Evolutionary conservation across 1,140 invertebrate species (phyloP).

Genomic region (Pseudomyrmex pallidus): DNA sequence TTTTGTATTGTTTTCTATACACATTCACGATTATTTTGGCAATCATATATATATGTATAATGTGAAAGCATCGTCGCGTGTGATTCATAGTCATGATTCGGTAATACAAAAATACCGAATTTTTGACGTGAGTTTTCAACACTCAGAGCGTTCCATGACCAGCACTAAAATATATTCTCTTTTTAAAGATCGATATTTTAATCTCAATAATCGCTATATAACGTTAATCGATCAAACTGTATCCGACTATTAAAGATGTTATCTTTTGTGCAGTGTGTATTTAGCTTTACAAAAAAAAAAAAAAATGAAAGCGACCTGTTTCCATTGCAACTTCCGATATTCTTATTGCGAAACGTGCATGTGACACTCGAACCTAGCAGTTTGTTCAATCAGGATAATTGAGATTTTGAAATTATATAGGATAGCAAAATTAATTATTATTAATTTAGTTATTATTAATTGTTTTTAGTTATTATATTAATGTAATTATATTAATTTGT

Average conservation of each 20-base stretch:
- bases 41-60: neutral
- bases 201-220: neutral
- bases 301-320: neutral
- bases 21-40: constrained; percentile 1
- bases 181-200: neutral
- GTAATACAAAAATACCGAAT: constrained; percentile 7
- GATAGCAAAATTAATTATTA: constrained; percentile 15
- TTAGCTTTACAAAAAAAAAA: neutral
- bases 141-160: constrained; percentile 38
- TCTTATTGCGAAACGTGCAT: neutral
- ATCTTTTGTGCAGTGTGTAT: neutral
- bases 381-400: constrained; percentile 17
- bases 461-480: no score
- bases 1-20: neutral
- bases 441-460: neutral
- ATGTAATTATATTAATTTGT: no score
- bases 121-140: neutral
- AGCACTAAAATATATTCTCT: constrained; percentile 8
- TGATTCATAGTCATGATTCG: constrained; percentile 33
- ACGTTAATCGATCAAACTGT: constrained; percentile 7
- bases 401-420: neutral
- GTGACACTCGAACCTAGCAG: neutral
- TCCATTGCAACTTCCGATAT: neutral
- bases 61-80: neutral
- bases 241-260: constrained; percentile 27